Conservation (phyloP, 2,888 invertebrate species). For the Scaptomyza cyrtandrae region DNA sequence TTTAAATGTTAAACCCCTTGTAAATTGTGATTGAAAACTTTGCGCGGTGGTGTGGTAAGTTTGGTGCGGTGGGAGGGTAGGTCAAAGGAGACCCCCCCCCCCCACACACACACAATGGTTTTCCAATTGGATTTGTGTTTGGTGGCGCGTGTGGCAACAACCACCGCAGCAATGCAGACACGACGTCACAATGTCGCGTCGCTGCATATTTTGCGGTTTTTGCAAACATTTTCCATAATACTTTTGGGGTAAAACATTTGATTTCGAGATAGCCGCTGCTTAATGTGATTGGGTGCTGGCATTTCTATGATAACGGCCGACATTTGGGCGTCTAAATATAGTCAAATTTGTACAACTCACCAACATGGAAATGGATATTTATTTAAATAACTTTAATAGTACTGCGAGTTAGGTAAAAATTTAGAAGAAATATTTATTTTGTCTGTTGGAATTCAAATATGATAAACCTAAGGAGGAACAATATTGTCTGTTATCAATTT, state of each 20-base stretch:
- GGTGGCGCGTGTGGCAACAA: conserved; percentile 64
- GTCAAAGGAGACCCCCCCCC: not conserved
- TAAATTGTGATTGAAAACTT: conserved; percentile 46
- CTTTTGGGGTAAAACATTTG: conserved; percentile 15
- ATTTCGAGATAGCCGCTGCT: conserved; percentile 8
- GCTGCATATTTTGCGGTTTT: conserved; percentile 64
- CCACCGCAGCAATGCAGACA: conserved; percentile 40
- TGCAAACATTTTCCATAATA: conserved; percentile 30
- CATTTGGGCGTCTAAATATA: conserved; percentile 9
- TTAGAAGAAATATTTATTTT: no score
- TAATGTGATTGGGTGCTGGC: conserved; percentile 19
- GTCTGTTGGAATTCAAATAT: no score
- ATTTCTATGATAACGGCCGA: not conserved
- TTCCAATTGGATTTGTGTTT: conserved; percentile 70
- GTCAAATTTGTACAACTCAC: not conserved
- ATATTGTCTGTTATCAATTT: no score
- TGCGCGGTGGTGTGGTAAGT: not conserved
- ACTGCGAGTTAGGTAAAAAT: no score
- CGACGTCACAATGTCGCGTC: conserved; percentile 14
- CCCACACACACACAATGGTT: conserved; percentile 42
- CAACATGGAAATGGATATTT: no score
- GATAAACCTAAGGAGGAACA: no score
- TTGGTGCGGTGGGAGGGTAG: not conserved
- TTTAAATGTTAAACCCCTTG: conserved; percentile 61
- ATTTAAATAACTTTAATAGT: no score